Evolutionary conservation across 2,888 invertebrate genomes (phyloP), one percentile per base, ranked within the genome.

Genomic region (Pardosa pseudoannulata): DNA sequence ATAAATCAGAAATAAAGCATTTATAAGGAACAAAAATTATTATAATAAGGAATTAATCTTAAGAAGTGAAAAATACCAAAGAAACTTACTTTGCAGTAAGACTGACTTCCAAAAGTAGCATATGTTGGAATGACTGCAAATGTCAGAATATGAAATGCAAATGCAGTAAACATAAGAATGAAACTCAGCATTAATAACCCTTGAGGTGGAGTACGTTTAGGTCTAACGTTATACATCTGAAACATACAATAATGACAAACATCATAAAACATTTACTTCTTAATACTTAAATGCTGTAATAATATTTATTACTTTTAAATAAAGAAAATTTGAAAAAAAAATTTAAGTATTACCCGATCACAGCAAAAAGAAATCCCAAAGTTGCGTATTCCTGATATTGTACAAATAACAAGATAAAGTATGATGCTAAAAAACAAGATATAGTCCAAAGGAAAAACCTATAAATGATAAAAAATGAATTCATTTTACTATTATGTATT

Each of bases 391-490:
- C 91, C 92, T 50, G 91, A 91, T 90, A 92, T 91, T 64, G 92
- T 91, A 85, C 91, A 91, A 85, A 92, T 89, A 36, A 92, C 90
- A 76, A 92, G 90, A 87, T 91, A 92, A 27, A 91, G 86, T 46
- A 91, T 90, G 36, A 92, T 89, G 3, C 89, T 88, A 2, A 90
- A 88, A 89, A 92, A 91, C 75, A 92, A 79, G 31, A 92, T 90
- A 88, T 92, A 92, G 89, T 92, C 92, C 88, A 92, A 79, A 0
- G 92, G 92, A 80, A 92, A 92, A 62, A 91, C 90, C 91, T 92
- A 89, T 0, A 89, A 89, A 88, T 64, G 70, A 64, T 23, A n/a
- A n/a, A n/a, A n/a, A n/a, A n/a, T n/a, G n/a, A n/a, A n/a, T n/a
- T n/a, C n/a, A n/a, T n/a, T n/a, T n/a, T n/a, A n/a, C n/a, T n/a